Evolutionary conservation across 2,797 vertebrate genomes (phyloP).

Genomic region (Acomys russatus): DNA sequence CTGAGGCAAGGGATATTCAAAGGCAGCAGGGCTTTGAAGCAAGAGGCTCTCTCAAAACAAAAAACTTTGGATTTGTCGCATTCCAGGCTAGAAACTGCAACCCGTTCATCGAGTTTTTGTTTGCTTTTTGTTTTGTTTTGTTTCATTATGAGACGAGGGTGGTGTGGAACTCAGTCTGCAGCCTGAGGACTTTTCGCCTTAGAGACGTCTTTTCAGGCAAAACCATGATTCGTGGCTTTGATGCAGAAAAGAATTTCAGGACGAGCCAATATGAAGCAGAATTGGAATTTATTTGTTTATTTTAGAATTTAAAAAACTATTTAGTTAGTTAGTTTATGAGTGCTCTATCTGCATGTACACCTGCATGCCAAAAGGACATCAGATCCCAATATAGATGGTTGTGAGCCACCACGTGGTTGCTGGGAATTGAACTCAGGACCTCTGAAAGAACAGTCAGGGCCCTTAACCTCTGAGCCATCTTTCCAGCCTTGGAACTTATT

Average conservation of each 20-base stretch:
- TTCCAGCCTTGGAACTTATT: neutral
- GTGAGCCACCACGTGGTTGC: too few relatives aligned
- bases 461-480: too few relatives aligned
- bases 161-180: neutral
- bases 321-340: too few relatives aligned
- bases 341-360: too few relatives aligned
- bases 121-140: too few relatives aligned
- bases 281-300: neutral
- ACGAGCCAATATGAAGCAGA: neutral
- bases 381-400: too few relatives aligned
- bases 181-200: neutral
- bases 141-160: neutral
- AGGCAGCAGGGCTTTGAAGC: too few relatives aligned
- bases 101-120: neutral
- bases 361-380: too few relatives aligned
- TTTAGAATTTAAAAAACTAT: too few relatives aligned
- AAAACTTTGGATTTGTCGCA: neutral
- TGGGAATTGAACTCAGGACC: too few relatives aligned
- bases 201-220: neutral
- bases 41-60: neutral
- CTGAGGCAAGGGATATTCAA: neutral
- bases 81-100: neutral
- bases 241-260: neutral
- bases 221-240: neutral
- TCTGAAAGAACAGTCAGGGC: too few relatives aligned